A percentile compares a stretch with the other conserved stretches of the same genome.
phyloP scores from a whole-genome alignment of 2,113 vertebrate species.

The Proterorhinus semilunaris region DNA sequence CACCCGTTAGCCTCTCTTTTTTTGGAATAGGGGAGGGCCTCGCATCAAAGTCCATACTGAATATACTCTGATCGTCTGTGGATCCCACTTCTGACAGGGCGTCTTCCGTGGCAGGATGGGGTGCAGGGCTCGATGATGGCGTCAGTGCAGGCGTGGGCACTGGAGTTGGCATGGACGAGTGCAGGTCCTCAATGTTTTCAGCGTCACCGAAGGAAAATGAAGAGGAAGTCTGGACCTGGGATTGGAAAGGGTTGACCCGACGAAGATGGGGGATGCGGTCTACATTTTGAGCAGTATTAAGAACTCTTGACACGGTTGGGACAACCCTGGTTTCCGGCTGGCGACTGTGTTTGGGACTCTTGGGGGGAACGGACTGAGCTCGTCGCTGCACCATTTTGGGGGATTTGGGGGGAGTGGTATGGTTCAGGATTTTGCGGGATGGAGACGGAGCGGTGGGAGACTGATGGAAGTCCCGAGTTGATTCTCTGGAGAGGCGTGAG shows the following conservation, averaged over 20 bases:
- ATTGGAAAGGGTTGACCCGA: slow-evolving; percentile 82
- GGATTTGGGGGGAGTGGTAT: slow-evolving; percentile 70
- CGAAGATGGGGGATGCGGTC: slow-evolving; percentile 87
- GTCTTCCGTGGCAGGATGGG: slow-evolving; percentile 47
- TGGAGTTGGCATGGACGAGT: slow-evolving; percentile 44
- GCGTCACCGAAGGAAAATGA: slow-evolving; percentile 81
- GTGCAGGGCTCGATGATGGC: slow-evolving; percentile 21
- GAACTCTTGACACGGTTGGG: slow-evolving; percentile 78
- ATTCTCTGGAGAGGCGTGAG: slow-evolving; percentile 65
- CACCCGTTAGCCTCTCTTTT: slow-evolving; percentile 54
- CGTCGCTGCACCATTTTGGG: slow-evolving; percentile 73
- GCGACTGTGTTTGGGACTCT: slow-evolving; percentile 82
- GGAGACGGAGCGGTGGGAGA: slow-evolving; percentile 79
- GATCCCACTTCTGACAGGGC: slow-evolving; percentile 66
- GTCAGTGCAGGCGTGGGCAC: slow-evolving; percentile 29
- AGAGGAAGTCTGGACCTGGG: slow-evolving; percentile 84
- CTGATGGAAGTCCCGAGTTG: slow-evolving; percentile 69
- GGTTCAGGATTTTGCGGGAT: slow-evolving; percentile 69
- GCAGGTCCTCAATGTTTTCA: slow-evolving; percentile 49
- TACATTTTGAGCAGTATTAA: slow-evolving; percentile 82
- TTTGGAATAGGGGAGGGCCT: slow-evolving; percentile 33
- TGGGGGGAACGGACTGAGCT: slow-evolving; percentile 77
- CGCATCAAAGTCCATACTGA: slow-evolving; percentile 72
- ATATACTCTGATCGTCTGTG: slow-evolving; percentile 69
- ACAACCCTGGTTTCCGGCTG: slow-evolving; percentile 73